phyloP scores from a whole-genome alignment of 2,113 vertebrate species.

The Dasypus novemcinctus region DNA sequence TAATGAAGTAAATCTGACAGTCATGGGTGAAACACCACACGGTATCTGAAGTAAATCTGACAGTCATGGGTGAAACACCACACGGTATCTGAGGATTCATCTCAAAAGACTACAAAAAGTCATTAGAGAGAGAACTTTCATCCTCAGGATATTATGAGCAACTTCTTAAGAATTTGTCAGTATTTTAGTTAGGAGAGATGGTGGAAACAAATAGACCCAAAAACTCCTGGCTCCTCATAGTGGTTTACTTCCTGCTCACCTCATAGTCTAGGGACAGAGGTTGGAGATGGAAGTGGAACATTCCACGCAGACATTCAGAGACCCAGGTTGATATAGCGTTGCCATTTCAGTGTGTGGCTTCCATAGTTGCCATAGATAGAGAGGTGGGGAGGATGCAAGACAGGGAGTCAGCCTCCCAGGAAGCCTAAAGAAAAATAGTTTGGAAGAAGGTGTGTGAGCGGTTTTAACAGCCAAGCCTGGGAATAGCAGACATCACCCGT shows the following conservation, averaged over 20 bases:
- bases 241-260: background rate
- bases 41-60: constrained; percentile 62
- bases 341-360: background rate
- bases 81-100: constrained; percentile 28
- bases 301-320: background rate
- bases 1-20: constrained; percentile 76
- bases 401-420: background rate
- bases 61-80: constrained; percentile 71
- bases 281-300: fast-evolving
- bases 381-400: fast-evolving
- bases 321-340: background rate
- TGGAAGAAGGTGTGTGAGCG: background rate
- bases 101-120: constrained; percentile 30
- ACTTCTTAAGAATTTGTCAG: background rate
- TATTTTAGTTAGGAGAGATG: background rate
- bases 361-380: fast-evolving
- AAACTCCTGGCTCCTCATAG: background rate
- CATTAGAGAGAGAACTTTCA: background rate
- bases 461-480: background rate
- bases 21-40: constrained; percentile 67
- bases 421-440: background rate
- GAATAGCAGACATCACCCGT: background rate
- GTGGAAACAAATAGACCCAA: background rate
- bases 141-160: background rate
- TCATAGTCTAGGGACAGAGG: no score